Evolutionary conservation across 2,113 vertebrate genomes (phyloP), one percentile per base, ranked within the genome.

Genomic region (Ceratotherium simum): DNA sequence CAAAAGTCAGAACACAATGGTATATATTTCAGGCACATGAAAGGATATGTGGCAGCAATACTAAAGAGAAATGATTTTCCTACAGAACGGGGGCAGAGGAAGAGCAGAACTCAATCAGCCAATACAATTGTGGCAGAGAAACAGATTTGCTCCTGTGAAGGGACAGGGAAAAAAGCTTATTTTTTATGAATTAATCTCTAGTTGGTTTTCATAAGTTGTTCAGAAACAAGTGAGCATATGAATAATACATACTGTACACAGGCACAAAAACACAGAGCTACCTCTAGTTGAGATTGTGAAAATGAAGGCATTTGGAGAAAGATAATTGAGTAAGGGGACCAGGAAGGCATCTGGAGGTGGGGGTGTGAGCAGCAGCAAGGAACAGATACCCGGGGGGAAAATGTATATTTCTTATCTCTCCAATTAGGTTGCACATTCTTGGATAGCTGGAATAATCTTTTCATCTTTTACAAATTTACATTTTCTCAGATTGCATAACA

Each of bases 11-110:
- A 98, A 92, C 98, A 99, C 98, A 99, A 99, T 99, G 80, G 98
- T 98, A 94, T 98, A 96, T 98, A 98, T 99, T 99, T 99, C 98
- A 98, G 98, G 98, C 98, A 96, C 98, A 98, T 98, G 98, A 99
- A 99, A 98, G 96, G 92, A 72, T 98, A 75, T 97, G 96, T 73
- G 76, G 97, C 96, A 94, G 97, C 98, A 98, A 98, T 98, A 98
- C 98, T 98, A 96, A 99, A 98, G 98, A 99, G 98, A 98, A 98
- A 98, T 97, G 98, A 97, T 98, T 98, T 98, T 98, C 97, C 6
- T 97, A 96, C 87, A 96, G 98, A 98, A 98, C 90, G 14, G 14
- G 96, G 97, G 75, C 90, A 94, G 97, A 96, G 96, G 92, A n/a
- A 97, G 98, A 96, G 96, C 90, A 96, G 98, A 97, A 98, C 98